These are phyloP conservation scores for Tinea semifulvella DNA, from an alignment of 2,888 invertebrate genomes.

Conservation along the genomic window DNA sequence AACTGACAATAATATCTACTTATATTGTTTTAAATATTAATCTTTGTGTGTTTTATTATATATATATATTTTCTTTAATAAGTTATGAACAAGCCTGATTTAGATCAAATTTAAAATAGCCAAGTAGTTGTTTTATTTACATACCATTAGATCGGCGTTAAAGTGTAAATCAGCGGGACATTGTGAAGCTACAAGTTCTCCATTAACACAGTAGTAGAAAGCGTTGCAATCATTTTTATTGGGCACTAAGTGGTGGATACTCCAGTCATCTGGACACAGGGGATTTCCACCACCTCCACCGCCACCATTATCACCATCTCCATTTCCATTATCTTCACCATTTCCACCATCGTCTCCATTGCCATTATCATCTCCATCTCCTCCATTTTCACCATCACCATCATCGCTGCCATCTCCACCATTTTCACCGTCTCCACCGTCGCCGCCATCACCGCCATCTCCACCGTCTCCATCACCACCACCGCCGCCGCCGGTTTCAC, in stretches of 20 bases:
- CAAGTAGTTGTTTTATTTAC: too few species aligned
- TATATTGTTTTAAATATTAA: too few species aligned
- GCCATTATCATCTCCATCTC: background rate
- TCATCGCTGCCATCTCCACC: constrained; percentile 10
- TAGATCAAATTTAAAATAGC: too few species aligned
- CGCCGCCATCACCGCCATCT: constrained; percentile 13
- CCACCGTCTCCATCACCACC: constrained; percentile 14
- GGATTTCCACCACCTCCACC: constrained; percentile 19
- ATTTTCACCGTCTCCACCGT: constrained; percentile 14
- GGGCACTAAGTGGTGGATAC: constrained; percentile 17
- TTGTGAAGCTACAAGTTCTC: constrained; percentile 4
- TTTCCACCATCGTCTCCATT: background rate
- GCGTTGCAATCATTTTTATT: constrained; percentile 14
- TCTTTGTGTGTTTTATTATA: too few species aligned
- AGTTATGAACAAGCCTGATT: too few species aligned
- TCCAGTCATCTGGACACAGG: constrained; percentile 30
- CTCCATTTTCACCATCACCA: background rate
- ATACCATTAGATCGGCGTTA: constrained; percentile 10
- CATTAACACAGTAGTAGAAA: constrained; percentile 16
- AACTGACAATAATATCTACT: too few species aligned
- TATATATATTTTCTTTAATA: too few species aligned
- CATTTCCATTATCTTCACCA: background rate
- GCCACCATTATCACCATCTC: constrained; percentile 11
- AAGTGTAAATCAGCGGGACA: constrained; percentile 13
- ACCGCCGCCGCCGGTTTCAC: constrained; percentile 2